phyloP scores from a whole-genome alignment of 1,140 invertebrate genomes.

The Riptortus pedestris region DNA sequence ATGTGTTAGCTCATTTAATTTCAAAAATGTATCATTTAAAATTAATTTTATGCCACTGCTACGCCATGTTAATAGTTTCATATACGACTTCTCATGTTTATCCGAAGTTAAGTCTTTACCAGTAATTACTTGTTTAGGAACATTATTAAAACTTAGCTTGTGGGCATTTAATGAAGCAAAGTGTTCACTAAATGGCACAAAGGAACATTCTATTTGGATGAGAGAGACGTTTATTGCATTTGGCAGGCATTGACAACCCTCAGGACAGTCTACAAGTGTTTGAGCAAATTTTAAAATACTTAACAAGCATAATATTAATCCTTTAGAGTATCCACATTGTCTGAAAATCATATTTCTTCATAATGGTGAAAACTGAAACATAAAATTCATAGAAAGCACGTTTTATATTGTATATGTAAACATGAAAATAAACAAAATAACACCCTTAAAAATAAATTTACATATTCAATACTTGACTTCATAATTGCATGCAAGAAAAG shows the following conservation, averaged over 20 bases:
- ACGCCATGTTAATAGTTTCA: slow-evolving; percentile 16
- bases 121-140: slow-evolving; percentile 5
- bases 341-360: slow-evolving; percentile 10
- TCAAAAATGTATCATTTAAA: slow-evolving; percentile 35
- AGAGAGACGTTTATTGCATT: slow-evolving; percentile 12
- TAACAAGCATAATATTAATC: slow-evolving; percentile 8
- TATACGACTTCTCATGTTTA: background rate
- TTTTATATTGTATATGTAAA: no score
- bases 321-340: background rate
- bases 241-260: slow-evolving; percentile 20
- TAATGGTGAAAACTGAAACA: no score
- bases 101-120: background rate
- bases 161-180: background rate
- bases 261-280: slow-evolving; percentile 2
- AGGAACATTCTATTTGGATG: slow-evolving; percentile 7
- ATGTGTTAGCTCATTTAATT: slow-evolving; percentile 36
- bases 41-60: slow-evolving; percentile 21
- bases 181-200: background rate
- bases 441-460: no score
- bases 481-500: no score
- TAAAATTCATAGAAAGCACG: no score
- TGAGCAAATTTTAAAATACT: background rate
- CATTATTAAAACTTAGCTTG: slow-evolving; percentile 10
- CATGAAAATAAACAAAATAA: no score
- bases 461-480: no score